Evolutionary conservation across 2,113 vertebrate genomes (phyloP).

Genomic region (Psammodynastes pulverulentus): DNA sequence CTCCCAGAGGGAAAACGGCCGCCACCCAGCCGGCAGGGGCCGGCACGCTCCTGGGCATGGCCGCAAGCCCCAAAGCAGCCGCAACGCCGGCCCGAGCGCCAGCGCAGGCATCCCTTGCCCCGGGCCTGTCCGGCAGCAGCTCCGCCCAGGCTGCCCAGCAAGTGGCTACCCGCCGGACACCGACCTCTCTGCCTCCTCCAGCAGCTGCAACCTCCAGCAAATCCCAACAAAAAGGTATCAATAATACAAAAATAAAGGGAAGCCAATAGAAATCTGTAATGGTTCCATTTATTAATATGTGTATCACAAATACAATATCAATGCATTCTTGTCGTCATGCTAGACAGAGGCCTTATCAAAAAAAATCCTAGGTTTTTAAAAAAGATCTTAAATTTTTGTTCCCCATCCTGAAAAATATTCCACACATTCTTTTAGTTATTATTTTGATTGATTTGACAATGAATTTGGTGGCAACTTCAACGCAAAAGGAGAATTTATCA

Average conservation of each 20-base stretch:
- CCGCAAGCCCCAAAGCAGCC: too few species aligned
- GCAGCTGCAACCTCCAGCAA: too few species aligned
- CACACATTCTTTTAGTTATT: conserved; percentile 46
- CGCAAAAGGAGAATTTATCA: conserved; percentile 63
- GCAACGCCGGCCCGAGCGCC: too few species aligned
- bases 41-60: too few species aligned
- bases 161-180: too few species aligned
- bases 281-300: conserved; percentile 94
- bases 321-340: conserved; percentile 87
- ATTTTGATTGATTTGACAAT: conserved; percentile 61
- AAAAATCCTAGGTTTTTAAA: conserved; percentile 68
- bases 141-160: too few species aligned
- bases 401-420: conserved; percentile 66
- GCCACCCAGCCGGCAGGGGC: too few species aligned
- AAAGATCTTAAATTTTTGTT: conserved; percentile 74
- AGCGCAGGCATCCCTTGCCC: too few species aligned
- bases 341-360: conserved; percentile 82
- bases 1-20: too few species aligned
- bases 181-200: too few species aligned
- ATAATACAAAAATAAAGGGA: conserved; percentile 33
- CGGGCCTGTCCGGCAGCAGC: too few species aligned
- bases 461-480: conserved; percentile 69
- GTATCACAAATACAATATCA: conserved; percentile 95
- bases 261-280: conserved; percentile 65
- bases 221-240: background rate